A percentile compares a stretch with the other conserved stretches of the same genome.
Conservation (phyloP, 37 sponge, comb jelly and placozoan species). For the Tethya wilhelma region DNA sequence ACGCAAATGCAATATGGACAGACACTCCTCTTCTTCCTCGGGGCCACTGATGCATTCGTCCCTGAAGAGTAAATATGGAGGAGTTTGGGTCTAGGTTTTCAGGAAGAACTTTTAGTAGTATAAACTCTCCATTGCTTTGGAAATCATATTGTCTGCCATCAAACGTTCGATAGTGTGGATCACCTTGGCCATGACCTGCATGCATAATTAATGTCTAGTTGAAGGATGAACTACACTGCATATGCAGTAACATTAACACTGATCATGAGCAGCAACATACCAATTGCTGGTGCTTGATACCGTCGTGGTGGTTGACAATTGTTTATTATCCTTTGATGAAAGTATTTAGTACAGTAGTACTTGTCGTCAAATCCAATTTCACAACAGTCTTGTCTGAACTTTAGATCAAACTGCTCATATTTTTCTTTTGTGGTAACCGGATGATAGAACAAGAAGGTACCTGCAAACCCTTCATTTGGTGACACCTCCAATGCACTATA, state of each 20-base stretch:
- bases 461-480: neutral
- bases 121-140: conserved; percentile 3
- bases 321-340: neutral
- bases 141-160: neutral
- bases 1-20: neutral
- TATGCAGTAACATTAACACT: neutral
- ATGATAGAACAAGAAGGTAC: neutral
- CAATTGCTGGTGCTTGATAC: neutral
- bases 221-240: neutral
- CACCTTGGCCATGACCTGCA: conserved; percentile 1
- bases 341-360: conserved; percentile 3
- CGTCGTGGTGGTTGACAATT: neutral
- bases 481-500: neutral
- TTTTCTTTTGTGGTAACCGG: neutral
- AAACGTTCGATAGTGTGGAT: conserved; percentile 11
- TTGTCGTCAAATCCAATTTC: neutral
- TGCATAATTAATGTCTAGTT: neutral
- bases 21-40: neutral
- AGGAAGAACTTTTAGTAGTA: neutral
- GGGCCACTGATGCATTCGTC: too few relatives aligned
- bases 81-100: neutral
- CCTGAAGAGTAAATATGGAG: conserved; percentile 3
- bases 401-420: neutral
- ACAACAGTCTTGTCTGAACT: neutral
- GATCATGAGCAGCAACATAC: neutral